These are phyloP conservation scores for Tragulus kanchil DNA, from an alignment of 2,113 vertebrate species.

Conservation along the genomic window DNA sequence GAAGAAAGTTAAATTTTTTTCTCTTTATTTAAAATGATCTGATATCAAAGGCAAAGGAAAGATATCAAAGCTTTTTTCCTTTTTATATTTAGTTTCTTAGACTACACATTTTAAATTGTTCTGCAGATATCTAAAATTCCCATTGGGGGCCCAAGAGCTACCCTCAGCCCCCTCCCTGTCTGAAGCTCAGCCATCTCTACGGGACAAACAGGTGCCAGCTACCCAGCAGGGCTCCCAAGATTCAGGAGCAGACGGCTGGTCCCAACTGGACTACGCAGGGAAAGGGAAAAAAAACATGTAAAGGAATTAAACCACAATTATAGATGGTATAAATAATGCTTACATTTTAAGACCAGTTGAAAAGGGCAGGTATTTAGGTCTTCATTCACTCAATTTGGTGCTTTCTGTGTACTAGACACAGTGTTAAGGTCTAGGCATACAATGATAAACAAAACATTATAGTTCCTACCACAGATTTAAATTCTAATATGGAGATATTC, in stretches of 20 bases:
- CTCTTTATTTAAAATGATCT: slow-evolving; percentile 67
- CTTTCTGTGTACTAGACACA: neutral
- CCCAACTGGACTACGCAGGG: neutral
- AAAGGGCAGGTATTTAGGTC: neutral
- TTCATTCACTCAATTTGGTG: slow-evolving; percentile 18
- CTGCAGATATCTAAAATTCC: slow-evolving; percentile 26
- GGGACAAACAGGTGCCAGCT: neutral
- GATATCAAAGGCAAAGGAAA: slow-evolving; percentile 60
- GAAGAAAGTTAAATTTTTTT: slow-evolving; percentile 59
- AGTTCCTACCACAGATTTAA: slow-evolving; percentile 38
- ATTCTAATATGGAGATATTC: neutral
- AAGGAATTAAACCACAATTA: slow-evolving; percentile 50
- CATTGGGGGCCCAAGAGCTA: neutral
- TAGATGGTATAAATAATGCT: neutral
- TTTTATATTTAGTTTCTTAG: slow-evolving; percentile 55
- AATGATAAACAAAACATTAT: neutral
- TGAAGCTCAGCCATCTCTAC: neutral
- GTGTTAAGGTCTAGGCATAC: neutral
- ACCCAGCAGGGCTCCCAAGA: neutral
- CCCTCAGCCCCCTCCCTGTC: neutral
- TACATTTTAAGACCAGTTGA: slow-evolving; percentile 41
- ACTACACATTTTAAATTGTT: slow-evolving; percentile 40
- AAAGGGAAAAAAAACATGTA: slow-evolving; percentile 38
- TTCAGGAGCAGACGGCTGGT: neutral
- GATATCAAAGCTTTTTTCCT: slow-evolving; percentile 21